Percentiles rank a stretch among this genome's conserved stretches.
Conservation (phyloP, 1,140 invertebrate species). For the Neodiprion virginianus region DNA sequence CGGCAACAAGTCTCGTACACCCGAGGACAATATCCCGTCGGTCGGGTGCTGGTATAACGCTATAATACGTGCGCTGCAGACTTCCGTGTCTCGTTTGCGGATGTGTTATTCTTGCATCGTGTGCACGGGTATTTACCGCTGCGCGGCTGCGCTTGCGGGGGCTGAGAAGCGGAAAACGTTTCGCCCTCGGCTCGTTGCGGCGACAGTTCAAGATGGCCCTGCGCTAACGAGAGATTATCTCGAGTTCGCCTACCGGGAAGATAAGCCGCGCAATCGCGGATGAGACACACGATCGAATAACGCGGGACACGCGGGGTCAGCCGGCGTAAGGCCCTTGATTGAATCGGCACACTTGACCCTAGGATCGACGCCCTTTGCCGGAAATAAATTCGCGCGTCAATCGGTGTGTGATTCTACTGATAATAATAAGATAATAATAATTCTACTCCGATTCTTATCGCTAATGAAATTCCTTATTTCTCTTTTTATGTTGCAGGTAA, state of each 20-base stretch:
- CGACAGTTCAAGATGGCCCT: background rate
- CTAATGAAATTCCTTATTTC: background rate
- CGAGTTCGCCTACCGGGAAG: background rate
- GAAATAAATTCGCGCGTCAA: background rate
- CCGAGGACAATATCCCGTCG: too few species aligned
- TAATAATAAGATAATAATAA: too few species aligned
- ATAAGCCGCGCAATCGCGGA: background rate
- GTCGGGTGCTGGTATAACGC: too few species aligned
- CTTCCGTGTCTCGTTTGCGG: too few species aligned
- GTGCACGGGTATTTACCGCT: too few species aligned
- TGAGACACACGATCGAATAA: background rate
- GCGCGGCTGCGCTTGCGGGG: too few species aligned
- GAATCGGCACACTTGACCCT: background rate
- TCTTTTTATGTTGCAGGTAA: background rate
- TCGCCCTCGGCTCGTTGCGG: background rate
- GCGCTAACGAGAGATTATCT: constrained; percentile 3
- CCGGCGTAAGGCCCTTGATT: background rate
- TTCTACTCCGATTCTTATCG: too few species aligned
- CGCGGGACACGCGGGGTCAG: background rate
- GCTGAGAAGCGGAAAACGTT: too few species aligned
- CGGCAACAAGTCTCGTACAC: too few species aligned
- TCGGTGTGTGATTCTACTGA: too few species aligned
- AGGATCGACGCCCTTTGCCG: background rate
- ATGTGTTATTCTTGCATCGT: too few species aligned
- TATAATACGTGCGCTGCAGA: too few species aligned